Evolutionary conservation across 2,113 vertebrate genomes (phyloP).

Genomic region (Centropristis striata): DNA sequence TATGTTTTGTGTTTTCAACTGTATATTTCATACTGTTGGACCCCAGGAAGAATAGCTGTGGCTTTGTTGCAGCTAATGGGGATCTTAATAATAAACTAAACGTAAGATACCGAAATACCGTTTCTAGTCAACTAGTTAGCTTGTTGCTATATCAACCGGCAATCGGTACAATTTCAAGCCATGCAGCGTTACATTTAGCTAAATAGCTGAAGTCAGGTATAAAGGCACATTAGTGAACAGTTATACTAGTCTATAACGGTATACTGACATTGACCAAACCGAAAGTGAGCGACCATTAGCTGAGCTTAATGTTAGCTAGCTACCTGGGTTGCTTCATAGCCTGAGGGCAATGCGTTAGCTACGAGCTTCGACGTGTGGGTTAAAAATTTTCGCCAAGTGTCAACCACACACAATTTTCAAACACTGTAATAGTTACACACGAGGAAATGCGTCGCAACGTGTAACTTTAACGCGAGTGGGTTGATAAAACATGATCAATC

Average conservation of each 20-base stretch:
- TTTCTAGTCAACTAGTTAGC: too few relatives aligned
- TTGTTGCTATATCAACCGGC: too few relatives aligned
- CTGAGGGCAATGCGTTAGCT: slow-evolving; percentile 25
- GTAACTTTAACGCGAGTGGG: accelerated
- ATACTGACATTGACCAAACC: neutral
- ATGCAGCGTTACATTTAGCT: too few relatives aligned
- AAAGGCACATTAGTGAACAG: too few relatives aligned
- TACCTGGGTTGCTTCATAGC: slow-evolving; percentile 25
- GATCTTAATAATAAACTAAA: too few relatives aligned
- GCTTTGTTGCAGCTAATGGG: too few relatives aligned
- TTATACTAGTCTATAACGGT: too few relatives aligned
- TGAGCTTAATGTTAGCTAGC: slow-evolving; percentile 9
- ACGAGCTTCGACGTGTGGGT: neutral
- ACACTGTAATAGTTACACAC: accelerated
- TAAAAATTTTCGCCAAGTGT: neutral
- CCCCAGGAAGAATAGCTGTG: too few relatives aligned
- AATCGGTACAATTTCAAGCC: too few relatives aligned
- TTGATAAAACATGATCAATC: neutral
- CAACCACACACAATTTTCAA: accelerated
- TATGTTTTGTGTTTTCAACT: too few relatives aligned
- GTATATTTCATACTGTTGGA: too few relatives aligned
- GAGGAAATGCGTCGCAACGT: accelerated
- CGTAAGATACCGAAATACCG: neutral
- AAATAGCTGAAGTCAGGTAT: too few relatives aligned
- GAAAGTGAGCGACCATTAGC: neutral